Evolutionary conservation across 2,888 invertebrate species (phyloP).

Genomic region (Dicycla oo): DNA sequence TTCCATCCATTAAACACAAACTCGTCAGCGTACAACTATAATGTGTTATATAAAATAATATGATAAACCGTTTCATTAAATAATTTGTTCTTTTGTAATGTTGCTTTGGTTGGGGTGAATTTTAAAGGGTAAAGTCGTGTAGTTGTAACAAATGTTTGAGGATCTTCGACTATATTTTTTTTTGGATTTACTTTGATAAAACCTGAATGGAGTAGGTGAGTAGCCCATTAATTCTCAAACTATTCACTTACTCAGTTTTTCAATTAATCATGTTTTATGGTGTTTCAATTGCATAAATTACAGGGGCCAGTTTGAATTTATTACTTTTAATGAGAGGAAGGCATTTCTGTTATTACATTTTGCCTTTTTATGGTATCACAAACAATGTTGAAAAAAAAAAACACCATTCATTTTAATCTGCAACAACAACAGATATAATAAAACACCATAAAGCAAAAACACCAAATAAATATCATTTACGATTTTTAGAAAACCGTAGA

Average conservation of each 20-base stretch:
- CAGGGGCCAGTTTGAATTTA: not conserved
- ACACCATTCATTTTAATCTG: conserved; percentile 37
- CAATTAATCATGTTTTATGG: not conserved
- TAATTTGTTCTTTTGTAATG: conserved; percentile 46
- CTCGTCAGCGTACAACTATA: conserved; percentile 56
- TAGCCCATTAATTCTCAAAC: not conserved
- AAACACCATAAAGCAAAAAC: conserved; percentile 36
- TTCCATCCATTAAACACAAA: conserved; percentile 66
- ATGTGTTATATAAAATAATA: conserved; percentile 46
- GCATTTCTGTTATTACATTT: not conserved
- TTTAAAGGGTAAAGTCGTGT: not conserved
- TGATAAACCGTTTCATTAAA: conserved; percentile 36
- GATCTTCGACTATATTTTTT: not conserved
- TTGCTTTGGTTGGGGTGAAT: conserved; percentile 7
- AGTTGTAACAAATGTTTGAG: not conserved
- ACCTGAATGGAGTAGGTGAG: too few species aligned
- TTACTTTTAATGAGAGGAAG: not conserved
- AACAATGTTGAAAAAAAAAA: conserved; percentile 11
- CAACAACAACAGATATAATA: conserved; percentile 49
- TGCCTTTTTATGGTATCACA: not conserved
- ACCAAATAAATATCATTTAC: conserved; percentile 46
- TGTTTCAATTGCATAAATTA: not conserved
- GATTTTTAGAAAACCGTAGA: conserved; percentile 47
- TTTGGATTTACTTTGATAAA: not conserved
- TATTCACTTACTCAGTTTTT: not conserved